Base-by-base conservation (phyloP, 2,113 vertebrate genomes). In the Neodontobutis hainanensis region DNA sequence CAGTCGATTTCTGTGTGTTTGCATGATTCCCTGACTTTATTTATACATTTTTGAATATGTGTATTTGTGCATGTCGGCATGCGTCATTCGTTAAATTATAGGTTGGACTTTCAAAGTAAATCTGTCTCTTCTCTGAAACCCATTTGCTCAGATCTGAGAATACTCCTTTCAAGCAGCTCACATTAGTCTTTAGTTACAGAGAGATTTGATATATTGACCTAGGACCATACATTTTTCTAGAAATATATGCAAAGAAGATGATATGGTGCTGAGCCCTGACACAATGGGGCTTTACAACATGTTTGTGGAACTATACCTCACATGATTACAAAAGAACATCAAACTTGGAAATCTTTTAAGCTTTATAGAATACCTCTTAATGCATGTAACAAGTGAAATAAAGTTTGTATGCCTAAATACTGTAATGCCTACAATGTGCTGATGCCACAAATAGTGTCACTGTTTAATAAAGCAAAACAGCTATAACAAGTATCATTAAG, bases 41-140 rank as follows among this genome's bases (percentile, higher is more conserved):
- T 71, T 83, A 67, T 73, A 59, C 44, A 61, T 68, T 61, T 62
- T 44, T 72, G 68, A 45, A 55, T 63, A 51, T 14, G 73, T 55
- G 75, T 59, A 71, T 75, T 32, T 73, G 72, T 56, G 51, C 64
- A 58, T 68, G 61, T 60, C 55, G 67, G 49, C 6, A 8, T 77
- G 71, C 63, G 53, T 85, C 78, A 80, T 68, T 42, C 61, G 47
- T 76, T 38, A 77, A 87, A 82, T 85, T 83, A 84, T 72, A 81
- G 76, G 70, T 88, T 80, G 69, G 61, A 80, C 84, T 89, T 83
- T 82, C 70, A 68, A 45, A 57, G 59, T 59, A 53, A 60, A 70
- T 80, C 75, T 64, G 78, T 59, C 72, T 71, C 72, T 56, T 75
- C 51, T 43, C 61, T 55, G 42, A 55, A 81, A 68, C 62, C 51